Base-by-base conservation (phyloP, 2,797 vertebrate species). In the Eulemur mongoz region DNA sequence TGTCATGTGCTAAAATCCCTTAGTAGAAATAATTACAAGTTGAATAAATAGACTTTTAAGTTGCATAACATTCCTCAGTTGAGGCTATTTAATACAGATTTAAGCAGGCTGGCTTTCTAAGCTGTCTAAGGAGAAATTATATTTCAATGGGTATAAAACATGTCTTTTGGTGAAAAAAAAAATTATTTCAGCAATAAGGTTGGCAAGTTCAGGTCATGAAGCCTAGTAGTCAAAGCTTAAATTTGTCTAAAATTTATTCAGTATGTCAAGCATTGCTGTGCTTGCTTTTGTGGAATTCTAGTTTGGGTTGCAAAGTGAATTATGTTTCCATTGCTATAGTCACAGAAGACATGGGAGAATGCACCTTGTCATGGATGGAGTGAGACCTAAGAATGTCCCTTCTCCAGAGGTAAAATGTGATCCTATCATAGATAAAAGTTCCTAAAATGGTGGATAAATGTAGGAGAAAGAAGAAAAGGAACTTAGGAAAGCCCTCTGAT, bases 221-320 rank as follows among this genome's bases (percentile, higher is more conserved):
- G 57, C 32, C 23, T 69, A 70, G 43, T 32, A 57, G 61, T 75
- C 54, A 91, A 40, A 87, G 11, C 13, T 87, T 48, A 70, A 59
- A 30, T 92, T 67, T 92, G 50, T 32, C 35, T 92, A 43, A 52
- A 32, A 14, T 88, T 92, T 43, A 59, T 52, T 81, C 59, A 25
- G 0, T 76, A 32, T 87, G 40, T 65, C 52, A 89, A 32, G 13
- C 50, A 54, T 48, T 27, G 18, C 40, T 94, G 50, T 18, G 14
- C 73, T 96, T 76, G 52, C 23, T 85, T 92, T 35, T 72, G 52
- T n/a, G 57, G 91, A 95, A 97, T 94, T 89, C 79, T 85, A 73
- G 40, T 70, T 75, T 91, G 70, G 22, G 12, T n/a, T 87, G 8
- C 43, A 94, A 54, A 86, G 27, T 65, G 27, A 96, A 94, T 83